Conservation (phyloP, 2,797 vertebrate genomes). For the Antennarius maculatus region DNA sequence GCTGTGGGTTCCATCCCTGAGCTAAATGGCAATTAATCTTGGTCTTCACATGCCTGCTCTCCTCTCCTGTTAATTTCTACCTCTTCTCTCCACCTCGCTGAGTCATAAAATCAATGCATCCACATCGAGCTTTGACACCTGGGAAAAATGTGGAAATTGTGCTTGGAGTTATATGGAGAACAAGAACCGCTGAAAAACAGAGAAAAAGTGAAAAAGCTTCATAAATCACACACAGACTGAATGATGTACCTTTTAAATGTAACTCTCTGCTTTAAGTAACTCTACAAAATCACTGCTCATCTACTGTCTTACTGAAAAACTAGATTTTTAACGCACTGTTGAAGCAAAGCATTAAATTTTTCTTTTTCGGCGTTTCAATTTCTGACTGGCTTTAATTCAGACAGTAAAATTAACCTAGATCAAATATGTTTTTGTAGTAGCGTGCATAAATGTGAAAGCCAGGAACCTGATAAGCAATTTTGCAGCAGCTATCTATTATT, state of each 20-base stretch:
- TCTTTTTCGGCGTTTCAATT: not conserved
- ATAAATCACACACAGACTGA: not conserved
- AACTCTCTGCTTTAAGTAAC: not conserved
- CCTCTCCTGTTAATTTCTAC: slow-evolving; percentile 41
- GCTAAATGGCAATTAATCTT: slow-evolving; percentile 68
- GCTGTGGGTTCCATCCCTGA: slow-evolving; percentile 43
- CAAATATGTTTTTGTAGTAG: not conserved
- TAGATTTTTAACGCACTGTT: not conserved
- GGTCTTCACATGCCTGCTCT: slow-evolving; percentile 40
- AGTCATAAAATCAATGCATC: slow-evolving; percentile 71
- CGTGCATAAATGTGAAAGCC: not conserved
- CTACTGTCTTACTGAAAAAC: not conserved
- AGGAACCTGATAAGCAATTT: slow-evolving; percentile 37
- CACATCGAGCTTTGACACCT: slow-evolving; percentile 48
- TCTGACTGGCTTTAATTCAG: not conserved
- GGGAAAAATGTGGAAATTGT: slow-evolving; percentile 41
- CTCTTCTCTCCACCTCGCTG: slow-evolving; percentile 33
- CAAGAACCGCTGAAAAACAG: slow-evolving; percentile 3
- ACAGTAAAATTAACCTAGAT: slow-evolving; percentile 12
- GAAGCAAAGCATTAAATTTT: not conserved
- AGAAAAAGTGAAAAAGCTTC: slow-evolving; percentile 10
- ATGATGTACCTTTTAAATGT: not conserved
- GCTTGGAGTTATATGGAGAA: slow-evolving; percentile 21
- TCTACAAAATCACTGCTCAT: slow-evolving; percentile 6
- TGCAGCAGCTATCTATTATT: slow-evolving; percentile 50